Conservation (phyloP, 2,888 invertebrate genomes). For the Lasioglossum leucozonium region DNA sequence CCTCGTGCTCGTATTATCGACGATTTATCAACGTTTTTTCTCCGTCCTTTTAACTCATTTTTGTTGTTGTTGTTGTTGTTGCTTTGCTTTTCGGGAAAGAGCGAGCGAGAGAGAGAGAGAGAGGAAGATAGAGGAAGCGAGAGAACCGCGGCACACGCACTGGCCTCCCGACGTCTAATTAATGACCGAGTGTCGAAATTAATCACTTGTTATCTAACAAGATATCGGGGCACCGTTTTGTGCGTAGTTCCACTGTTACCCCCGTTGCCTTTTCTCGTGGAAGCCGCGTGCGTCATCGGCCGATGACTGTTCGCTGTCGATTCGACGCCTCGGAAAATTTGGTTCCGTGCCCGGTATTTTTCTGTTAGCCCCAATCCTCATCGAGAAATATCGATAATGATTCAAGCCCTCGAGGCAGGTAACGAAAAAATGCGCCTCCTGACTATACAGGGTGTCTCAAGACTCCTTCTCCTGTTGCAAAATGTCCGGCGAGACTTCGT, state of each 20-base stretch:
- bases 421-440: background rate
- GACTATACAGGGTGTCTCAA: too few species aligned
- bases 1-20: slow-evolving; percentile 47
- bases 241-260: slow-evolving; percentile 57
- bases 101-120: background rate
- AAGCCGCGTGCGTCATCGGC: slow-evolving; percentile 47
- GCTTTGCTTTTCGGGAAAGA: slow-evolving; percentile 37
- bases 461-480: too few species aligned
- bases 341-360: background rate
- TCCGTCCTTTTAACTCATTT: slow-evolving; percentile 27
- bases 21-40: slow-evolving; percentile 54
- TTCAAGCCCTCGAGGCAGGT: background rate
- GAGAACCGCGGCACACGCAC: slow-evolving; percentile 34
- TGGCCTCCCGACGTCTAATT: slow-evolving; percentile 43
- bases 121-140: background rate
- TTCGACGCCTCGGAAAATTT: slow-evolving; percentile 5
- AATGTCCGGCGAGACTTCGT: too few species aligned
- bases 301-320: background rate
- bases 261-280: slow-evolving; percentile 15
- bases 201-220: slow-evolving; percentile 59
- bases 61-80: background rate
- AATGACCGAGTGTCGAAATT: slow-evolving; percentile 59
- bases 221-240: slow-evolving; percentile 38
- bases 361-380: background rate
- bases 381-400: background rate